Evolutionary conservation across 2,113 vertebrate genomes (phyloP).

Genomic region (Takifugu bimaculatus): DNA sequence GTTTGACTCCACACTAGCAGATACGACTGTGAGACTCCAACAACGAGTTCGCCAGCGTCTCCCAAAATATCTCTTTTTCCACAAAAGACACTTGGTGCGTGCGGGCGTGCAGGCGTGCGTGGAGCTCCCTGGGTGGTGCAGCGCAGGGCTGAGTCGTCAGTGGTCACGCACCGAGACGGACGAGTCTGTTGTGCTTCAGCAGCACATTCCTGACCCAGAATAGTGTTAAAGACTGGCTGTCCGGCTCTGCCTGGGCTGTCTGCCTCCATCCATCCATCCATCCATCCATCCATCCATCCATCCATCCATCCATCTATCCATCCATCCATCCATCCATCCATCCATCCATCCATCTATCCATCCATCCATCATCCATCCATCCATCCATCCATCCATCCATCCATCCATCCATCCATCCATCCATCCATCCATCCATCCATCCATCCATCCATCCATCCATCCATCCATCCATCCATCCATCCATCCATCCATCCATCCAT

Average conservation of each 20-base stretch:
- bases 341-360: too few species aligned
- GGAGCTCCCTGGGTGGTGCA: slow-evolving; percentile 43
- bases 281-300: neutral
- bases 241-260: neutral
- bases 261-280: neutral
- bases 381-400: too few species aligned
- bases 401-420: too few species aligned
- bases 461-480: too few species aligned
- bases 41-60: slow-evolving; percentile 1
- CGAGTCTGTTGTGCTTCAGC: slow-evolving; percentile 48
- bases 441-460: too few species aligned
- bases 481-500: too few species aligned
- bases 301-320: too few species aligned
- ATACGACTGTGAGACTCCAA: too few species aligned
- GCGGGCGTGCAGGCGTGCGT: slow-evolving; percentile 20
- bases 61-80: slow-evolving; percentile 40
- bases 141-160: slow-evolving; percentile 35
- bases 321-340: too few species aligned
- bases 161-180: slow-evolving; percentile 23
- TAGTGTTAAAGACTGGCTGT: slow-evolving; percentile 59
- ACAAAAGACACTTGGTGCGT: slow-evolving; percentile 9
- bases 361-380: too few species aligned
- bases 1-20: too few species aligned
- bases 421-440: too few species aligned
- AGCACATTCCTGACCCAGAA: slow-evolving; percentile 63